Evolutionary conservation across 2,113 vertebrate species (phyloP).

Genomic region (Hiodon tergisus): DNA sequence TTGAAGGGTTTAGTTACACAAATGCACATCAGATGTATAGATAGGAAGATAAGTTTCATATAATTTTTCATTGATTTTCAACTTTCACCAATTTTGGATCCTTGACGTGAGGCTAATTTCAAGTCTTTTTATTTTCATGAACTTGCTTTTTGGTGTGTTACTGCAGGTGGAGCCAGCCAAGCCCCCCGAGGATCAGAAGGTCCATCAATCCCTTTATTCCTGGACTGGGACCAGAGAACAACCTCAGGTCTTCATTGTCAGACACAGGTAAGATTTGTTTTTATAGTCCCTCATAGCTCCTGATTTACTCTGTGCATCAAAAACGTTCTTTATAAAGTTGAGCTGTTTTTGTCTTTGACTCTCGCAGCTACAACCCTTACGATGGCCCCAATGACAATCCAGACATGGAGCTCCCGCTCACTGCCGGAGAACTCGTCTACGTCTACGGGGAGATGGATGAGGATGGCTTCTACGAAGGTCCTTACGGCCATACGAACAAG

Average conservation of each 20-base stretch:
- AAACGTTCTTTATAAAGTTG: not conserved
- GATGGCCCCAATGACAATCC: conserved; percentile 96
- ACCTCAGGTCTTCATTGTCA: conserved; percentile 89
- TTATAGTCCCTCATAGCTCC: not conserved
- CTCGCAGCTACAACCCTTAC: conserved; percentile 87
- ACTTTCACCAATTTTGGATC: too few relatives aligned
- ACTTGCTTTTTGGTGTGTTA: not conserved
- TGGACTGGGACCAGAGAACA: conserved; percentile 68
- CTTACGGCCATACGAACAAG: not conserved
- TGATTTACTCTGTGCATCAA: not conserved
- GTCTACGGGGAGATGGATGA: conserved; percentile 94
- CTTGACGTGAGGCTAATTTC: too few relatives aligned
- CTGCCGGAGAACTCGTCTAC: conserved; percentile 93
- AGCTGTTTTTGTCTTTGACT: not conserved
- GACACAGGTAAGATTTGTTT: conserved; percentile 74
- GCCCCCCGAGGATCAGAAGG: conserved; percentile 89
- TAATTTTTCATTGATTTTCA: too few relatives aligned
- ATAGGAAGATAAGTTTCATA: too few relatives aligned
- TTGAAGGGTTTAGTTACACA: conserved; percentile 50
- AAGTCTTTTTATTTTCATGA: not conserved
- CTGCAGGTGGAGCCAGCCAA: conserved; percentile 89
- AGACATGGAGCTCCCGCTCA: conserved; percentile 89
- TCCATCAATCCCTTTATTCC: conserved; percentile 73
- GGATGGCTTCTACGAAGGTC: conserved; percentile 97
- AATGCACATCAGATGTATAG: too few relatives aligned